Evolutionary conservation across 1,140 invertebrate species (phyloP).

Genomic region (Listronotus oregonensis): DNA sequence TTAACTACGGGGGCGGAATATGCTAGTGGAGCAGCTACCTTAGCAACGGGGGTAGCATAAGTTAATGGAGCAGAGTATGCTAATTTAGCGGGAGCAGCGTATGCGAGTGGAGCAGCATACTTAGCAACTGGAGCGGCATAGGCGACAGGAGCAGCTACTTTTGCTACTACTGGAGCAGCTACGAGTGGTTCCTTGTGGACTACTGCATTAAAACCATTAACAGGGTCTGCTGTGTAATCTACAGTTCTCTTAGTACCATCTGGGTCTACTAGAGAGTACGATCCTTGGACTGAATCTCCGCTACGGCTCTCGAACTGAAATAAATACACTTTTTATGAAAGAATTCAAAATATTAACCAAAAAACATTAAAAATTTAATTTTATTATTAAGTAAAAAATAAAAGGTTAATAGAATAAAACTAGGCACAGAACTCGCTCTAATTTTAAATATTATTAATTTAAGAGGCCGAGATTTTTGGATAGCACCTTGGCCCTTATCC

Average conservation of each 20-base stretch:
- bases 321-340: too few species aligned
- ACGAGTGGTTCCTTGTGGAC: constrained; percentile 50
- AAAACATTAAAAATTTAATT: too few species aligned
- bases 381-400: too few species aligned
- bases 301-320: constrained; percentile 57
- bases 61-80: constrained; percentile 44
- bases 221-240: constrained; percentile 67
- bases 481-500: too few species aligned
- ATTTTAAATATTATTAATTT: too few species aligned
- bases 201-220: constrained; percentile 60
- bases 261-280: constrained; percentile 23
- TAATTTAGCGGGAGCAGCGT: constrained; percentile 19
- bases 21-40: constrained; percentile 35
- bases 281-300: constrained; percentile 69
- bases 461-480: too few species aligned
- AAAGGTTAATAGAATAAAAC: too few species aligned
- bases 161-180: constrained; percentile 49
- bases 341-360: too few species aligned
- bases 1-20: constrained; percentile 34
- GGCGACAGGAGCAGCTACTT: constrained; percentile 36
- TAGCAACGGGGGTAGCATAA: constrained; percentile 44
- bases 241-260: constrained; percentile 56
- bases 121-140: constrained; percentile 32
- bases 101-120: constrained; percentile 9
- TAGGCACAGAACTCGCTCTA: too few species aligned